A percentile compares a stretch with the other conserved stretches of the same genome.
phyloP scores from a whole-genome alignment of 2,888 invertebrate genomes.

The Smittia aterrima region DNA sequence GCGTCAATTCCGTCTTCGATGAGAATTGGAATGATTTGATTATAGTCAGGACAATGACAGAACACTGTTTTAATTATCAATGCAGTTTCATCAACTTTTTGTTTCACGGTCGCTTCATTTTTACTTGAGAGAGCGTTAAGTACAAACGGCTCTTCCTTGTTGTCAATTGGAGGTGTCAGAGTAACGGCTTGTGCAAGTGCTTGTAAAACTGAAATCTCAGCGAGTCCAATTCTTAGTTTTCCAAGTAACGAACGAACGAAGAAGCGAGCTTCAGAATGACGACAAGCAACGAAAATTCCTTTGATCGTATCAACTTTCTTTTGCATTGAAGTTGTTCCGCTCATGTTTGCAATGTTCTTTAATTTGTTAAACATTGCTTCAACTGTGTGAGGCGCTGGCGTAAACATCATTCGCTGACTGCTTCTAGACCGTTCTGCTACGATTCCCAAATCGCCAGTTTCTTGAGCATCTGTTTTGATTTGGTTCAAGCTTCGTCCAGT shows the following conservation, averaged over 20 bases:
- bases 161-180: slow-evolving; percentile 71
- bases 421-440: slow-evolving; percentile 83
- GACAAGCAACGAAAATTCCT: slow-evolving; percentile 87
- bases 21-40: slow-evolving; percentile 74
- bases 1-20: slow-evolving; percentile 71
- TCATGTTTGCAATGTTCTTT: slow-evolving; percentile 81
- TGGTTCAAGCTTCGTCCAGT: slow-evolving; percentile 83
- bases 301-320: slow-evolving; percentile 92
- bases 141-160: slow-evolving; percentile 60
- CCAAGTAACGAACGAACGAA: slow-evolving; percentile 88
- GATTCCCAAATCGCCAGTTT: slow-evolving; percentile 83
- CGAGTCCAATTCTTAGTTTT: slow-evolving; percentile 92
- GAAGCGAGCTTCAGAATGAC: slow-evolving; percentile 82
- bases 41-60: slow-evolving; percentile 96
- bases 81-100: slow-evolving; percentile 69
- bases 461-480: slow-evolving; percentile 63
- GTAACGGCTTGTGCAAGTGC: slow-evolving; percentile 85
- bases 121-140: slow-evolving; percentile 65
- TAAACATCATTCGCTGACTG: slow-evolving; percentile 84
- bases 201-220: slow-evolving; percentile 91
- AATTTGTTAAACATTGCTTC: slow-evolving; percentile 76
- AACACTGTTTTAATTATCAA: slow-evolving; percentile 87
- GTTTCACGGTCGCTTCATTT: slow-evolving; percentile 68
- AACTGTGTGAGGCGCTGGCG: slow-evolving; percentile 74
- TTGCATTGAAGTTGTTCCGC: slow-evolving; percentile 71